Evolutionary conservation across 2,113 vertebrate species (phyloP).

Genomic region (Cygnus atratus): DNA sequence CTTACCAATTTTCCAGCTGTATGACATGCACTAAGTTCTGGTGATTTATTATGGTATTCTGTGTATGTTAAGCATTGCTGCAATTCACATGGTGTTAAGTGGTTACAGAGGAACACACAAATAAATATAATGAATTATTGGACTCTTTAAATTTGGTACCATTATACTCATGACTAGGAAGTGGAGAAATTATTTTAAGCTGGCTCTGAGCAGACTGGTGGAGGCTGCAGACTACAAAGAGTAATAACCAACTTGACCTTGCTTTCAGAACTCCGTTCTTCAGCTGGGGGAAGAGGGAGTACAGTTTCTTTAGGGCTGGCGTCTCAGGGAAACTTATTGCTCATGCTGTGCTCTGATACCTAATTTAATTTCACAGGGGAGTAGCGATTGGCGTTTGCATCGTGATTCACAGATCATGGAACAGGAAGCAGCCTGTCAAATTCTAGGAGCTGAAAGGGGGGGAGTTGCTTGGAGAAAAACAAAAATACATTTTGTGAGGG

Average conservation of each 20-base stretch:
- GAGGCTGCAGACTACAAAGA: background rate
- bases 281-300: background rate
- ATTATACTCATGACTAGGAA: background rate
- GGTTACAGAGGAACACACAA: constrained; percentile 24
- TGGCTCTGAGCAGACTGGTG: constrained; percentile 3
- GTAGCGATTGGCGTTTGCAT: background rate
- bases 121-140: constrained; percentile 8
- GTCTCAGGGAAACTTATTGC: background rate
- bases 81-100: constrained; percentile 36
- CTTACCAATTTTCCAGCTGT: constrained; percentile 36
- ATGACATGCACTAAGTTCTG: constrained; percentile 12
- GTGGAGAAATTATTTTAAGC: background rate
- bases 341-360: background rate
- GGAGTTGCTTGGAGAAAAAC: constrained; percentile 26
- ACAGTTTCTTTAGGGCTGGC: constrained; percentile 26
- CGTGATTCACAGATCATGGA: constrained; percentile 44
- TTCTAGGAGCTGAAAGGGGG: constrained; percentile 7
- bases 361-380: constrained; percentile 55
- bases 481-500: constrained; percentile 15
- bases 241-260: constrained; percentile 34
- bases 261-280: constrained; percentile 42
- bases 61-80: constrained; percentile 14
- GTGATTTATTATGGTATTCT: constrained; percentile 37
- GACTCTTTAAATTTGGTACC: background rate
- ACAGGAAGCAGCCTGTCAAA: constrained; percentile 46